Evolutionary conservation across 1,140 invertebrate genomes (phyloP).

Genomic region (Diabrotica undecimpunctata): DNA sequence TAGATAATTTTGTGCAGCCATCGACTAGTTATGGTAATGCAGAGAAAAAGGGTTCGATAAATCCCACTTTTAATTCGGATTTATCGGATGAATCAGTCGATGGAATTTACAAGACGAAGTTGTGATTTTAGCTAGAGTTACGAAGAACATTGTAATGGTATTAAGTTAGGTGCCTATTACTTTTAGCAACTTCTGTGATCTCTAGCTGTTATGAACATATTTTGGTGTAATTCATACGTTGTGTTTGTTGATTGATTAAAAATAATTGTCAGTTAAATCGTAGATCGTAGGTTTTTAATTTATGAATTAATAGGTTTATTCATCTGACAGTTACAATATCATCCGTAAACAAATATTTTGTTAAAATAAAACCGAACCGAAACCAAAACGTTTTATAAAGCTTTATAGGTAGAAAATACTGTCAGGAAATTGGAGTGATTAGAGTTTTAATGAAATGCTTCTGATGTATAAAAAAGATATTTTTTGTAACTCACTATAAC

Average conservation of each 20-base stretch:
- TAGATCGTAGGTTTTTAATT: too few species aligned
- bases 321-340: too few species aligned
- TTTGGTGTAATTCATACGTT: background rate
- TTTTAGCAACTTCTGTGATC: conserved; percentile 33
- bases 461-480: too few species aligned
- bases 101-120: conserved; percentile 33
- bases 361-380: too few species aligned
- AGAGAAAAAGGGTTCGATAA: conserved; percentile 23
- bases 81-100: conserved; percentile 28
- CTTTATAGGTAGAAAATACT: too few species aligned
- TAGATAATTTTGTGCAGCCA: background rate
- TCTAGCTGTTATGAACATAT: conserved; percentile 28
- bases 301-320: too few species aligned
- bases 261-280: too few species aligned
- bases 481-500: too few species aligned
- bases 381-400: too few species aligned
- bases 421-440: too few species aligned
- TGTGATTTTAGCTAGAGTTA: conserved; percentile 32
- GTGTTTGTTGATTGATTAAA: background rate
- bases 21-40: conserved; percentile 5
- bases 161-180: conserved; percentile 8
- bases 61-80: conserved; percentile 26
- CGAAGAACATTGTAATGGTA: background rate
- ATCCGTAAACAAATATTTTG: too few species aligned
- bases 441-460: too few species aligned